These are phyloP conservation scores for Crypturellus tataupa DNA, from an alignment of 2,797 vertebrate species.

Conservation along the genomic window DNA sequence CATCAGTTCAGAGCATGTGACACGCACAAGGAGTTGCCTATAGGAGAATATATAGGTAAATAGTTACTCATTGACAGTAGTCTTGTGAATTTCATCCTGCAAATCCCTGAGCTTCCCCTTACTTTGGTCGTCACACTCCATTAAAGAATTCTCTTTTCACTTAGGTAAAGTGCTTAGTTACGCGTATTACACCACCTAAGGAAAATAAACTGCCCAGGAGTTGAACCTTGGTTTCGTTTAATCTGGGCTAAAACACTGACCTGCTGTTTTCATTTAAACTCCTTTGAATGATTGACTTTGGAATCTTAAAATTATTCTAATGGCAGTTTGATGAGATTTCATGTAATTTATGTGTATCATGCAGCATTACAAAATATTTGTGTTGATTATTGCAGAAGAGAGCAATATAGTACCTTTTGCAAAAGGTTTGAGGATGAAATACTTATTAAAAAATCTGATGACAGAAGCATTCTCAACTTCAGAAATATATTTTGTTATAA, in stretches of 20 bases:
- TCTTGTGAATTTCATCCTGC: not conserved
- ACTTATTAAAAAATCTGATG: not conserved
- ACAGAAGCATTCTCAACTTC: not conserved
- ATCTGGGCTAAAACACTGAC: not conserved
- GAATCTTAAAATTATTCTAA: not conserved
- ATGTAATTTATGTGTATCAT: not conserved
- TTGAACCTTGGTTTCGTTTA: not conserved
- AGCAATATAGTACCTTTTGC: not conserved
- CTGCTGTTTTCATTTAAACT: not conserved
- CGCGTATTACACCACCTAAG: fast-evolving
- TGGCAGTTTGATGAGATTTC: not conserved
- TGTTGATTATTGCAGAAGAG: not conserved
- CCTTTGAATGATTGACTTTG: not conserved
- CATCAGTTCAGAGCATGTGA: slow-evolving; percentile 16
- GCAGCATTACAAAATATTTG: not conserved
- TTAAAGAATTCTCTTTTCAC: not conserved
- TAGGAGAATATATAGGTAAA: not conserved
- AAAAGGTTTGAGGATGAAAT: not conserved
- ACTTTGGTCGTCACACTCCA: fast-evolving
- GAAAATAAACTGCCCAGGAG: not conserved
- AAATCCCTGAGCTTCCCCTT: not conserved
- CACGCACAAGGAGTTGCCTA: not conserved
- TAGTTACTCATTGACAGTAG: not conserved
- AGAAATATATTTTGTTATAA: not conserved
- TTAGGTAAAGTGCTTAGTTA: not conserved